phyloP scores from a whole-genome alignment of 2,888 invertebrate genomes.

The Oligia strigilis region DNA sequence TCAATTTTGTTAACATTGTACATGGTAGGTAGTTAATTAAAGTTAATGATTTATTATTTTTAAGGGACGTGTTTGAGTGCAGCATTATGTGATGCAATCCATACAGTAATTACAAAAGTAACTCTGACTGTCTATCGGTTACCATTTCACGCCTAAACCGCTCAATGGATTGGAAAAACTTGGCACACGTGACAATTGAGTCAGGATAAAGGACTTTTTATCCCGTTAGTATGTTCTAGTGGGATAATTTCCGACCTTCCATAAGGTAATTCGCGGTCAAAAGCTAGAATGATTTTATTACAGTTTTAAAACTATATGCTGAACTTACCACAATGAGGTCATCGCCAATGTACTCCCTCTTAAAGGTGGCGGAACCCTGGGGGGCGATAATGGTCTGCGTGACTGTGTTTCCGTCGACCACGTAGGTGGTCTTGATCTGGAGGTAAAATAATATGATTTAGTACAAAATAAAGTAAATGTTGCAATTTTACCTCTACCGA shows the following conservation, averaged over 20 bases:
- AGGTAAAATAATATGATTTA: conserved; percentile 39
- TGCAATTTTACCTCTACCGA: neutral
- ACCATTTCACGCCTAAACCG: neutral
- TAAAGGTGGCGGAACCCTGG: conserved; percentile 67
- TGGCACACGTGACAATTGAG: neutral
- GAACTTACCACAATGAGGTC: conserved; percentile 76
- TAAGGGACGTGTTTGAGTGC: neutral
- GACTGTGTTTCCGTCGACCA: conserved; percentile 75
- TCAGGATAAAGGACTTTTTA: neutral
- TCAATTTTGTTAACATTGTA: neutral
- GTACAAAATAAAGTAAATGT: neutral
- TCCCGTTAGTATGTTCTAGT: neutral
- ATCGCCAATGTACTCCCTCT: conserved; percentile 75
- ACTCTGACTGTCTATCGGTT: neutral
- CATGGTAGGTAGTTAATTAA: neutral
- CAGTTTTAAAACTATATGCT: neutral
- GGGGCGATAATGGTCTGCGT: conserved; percentile 72
- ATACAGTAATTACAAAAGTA: neutral
- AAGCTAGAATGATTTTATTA: neutral
- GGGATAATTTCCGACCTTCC: neutral
- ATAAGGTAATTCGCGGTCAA: neutral
- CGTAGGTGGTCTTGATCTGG: conserved; percentile 76
- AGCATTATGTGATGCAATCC: neutral
- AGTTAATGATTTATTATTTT: neutral
- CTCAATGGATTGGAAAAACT: neutral